phyloP scores from a whole-genome alignment of 2,797 vertebrate genomes.

The Pachyuromys duprasi region DNA sequence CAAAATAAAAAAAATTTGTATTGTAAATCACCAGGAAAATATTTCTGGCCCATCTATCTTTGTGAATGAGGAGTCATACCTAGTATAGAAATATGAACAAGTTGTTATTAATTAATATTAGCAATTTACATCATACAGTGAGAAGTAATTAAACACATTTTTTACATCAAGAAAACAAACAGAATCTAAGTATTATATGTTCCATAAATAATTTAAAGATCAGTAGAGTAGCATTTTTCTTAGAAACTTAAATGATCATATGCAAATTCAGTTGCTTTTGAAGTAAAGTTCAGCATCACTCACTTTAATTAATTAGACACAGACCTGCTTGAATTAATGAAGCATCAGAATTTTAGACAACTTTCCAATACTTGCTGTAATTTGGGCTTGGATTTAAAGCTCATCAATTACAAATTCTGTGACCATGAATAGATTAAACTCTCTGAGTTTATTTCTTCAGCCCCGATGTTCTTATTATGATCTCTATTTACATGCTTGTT shows the following conservation, averaged over 20 bases:
- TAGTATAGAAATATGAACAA: conserved; percentile 19
- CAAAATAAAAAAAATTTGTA: conserved; percentile 54
- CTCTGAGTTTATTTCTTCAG: conserved; percentile 41
- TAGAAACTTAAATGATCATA: conserved; percentile 56
- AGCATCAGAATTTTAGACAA: conserved; percentile 64
- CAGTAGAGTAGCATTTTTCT: conserved; percentile 41
- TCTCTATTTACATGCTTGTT: conserved; percentile 6
- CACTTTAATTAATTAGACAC: conserved; percentile 66
- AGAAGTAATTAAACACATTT: not conserved
- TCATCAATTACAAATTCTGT: conserved; percentile 46
- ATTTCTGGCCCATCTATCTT: conserved; percentile 3
- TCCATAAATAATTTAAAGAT: conserved; percentile 55
- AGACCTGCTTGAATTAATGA: conserved; percentile 65
- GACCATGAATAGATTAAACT: conserved; percentile 56
- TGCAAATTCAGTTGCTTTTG: conserved; percentile 67
- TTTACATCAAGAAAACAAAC: conserved; percentile 25
- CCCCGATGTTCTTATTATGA: conserved; percentile 4
- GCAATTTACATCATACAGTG: not conserved
- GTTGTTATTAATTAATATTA: conserved; percentile 52
- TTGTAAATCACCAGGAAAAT: conserved; percentile 12
- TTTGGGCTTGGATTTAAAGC: conserved; percentile 55
- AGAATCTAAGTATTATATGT: not conserved
- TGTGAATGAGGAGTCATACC: conserved; percentile 23
- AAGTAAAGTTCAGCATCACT: conserved; percentile 8
- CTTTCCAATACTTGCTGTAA: conserved; percentile 61